These are phyloP conservation scores for Iguana delicatissima DNA, from an alignment of 2,797 vertebrate species.

Conservation along the genomic window DNA sequence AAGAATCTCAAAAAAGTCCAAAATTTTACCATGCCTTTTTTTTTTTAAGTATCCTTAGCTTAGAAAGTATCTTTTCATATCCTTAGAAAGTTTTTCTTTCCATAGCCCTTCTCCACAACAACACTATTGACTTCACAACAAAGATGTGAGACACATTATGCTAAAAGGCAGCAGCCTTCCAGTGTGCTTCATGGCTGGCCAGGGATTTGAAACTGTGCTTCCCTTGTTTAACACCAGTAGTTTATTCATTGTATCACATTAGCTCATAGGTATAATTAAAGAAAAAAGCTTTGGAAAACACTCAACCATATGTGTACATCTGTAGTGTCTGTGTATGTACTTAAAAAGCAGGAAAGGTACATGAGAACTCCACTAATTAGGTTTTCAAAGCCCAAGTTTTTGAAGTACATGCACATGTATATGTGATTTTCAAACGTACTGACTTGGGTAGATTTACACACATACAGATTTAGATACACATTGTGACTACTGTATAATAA, in stretches of 20 bases:
- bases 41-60: not conserved
- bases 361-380: not conserved
- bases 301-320: not conserved
- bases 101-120: not conserved
- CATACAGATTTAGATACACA: not conserved
- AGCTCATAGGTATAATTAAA: not conserved
- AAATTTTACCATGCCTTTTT: not conserved
- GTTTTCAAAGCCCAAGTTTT: not conserved
- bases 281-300: not conserved
- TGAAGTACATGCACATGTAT: not conserved
- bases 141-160: not conserved
- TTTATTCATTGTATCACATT: not conserved
- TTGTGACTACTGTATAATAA: not conserved
- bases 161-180: not conserved
- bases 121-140: not conserved
- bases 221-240: not conserved
- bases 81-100: not conserved
- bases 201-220: not conserved
- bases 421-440: not conserved
- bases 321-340: not conserved
- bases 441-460: not conserved
- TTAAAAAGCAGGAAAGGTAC: not conserved
- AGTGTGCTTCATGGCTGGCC: not conserved
- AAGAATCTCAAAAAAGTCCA: not conserved
- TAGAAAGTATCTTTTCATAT: not conserved